Percentiles rank a stretch among this genome's conserved stretches.
phyloP scores from a whole-genome alignment of 1,140 invertebrate species.

The Drosophila sp. region DNA sequence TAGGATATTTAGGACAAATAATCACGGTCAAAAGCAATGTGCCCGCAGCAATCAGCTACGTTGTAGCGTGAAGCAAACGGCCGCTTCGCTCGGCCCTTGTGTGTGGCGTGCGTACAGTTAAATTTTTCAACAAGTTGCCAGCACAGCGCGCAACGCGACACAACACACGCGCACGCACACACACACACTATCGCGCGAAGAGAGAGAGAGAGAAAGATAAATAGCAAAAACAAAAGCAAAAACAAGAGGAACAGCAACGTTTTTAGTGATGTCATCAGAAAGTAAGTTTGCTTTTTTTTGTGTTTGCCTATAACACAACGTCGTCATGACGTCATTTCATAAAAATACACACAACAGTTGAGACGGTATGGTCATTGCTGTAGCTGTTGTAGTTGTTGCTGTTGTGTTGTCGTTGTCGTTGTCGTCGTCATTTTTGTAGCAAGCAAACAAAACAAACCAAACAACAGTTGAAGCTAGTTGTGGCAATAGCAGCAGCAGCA shows the following conservation, averaged over 20 bases:
- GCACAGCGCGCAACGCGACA: constrained; percentile 56
- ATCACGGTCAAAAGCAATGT: constrained; percentile 8
- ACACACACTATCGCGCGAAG: constrained; percentile 34
- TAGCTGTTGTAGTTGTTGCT: constrained; percentile 34
- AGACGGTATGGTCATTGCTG: constrained; percentile 40
- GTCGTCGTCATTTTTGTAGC: constrained; percentile 57
- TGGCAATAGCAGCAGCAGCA: constrained; percentile 30
- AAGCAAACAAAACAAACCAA: constrained; percentile 58
- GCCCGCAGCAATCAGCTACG: not conserved
- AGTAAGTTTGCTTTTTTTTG: constrained; percentile 69
- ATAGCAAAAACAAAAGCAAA: constrained; percentile 52
- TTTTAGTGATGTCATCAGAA: constrained; percentile 84
- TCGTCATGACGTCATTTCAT: constrained; percentile 82
- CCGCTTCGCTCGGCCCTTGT: constrained; percentile 12
- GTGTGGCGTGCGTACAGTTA: constrained; percentile 53
- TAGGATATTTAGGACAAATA: constrained; percentile 1
- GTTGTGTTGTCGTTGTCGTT: constrained; percentile 48
- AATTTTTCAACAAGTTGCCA: constrained; percentile 63
- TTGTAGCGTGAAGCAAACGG: not conserved
- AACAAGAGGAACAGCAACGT: constrained; percentile 63
- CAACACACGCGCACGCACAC: constrained; percentile 13
- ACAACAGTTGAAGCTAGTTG: constrained; percentile 48
- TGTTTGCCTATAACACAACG: constrained; percentile 49
- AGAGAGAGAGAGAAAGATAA: constrained; percentile 15
- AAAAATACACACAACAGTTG: constrained; percentile 72